Conservation (phyloP, 2,113 vertebrate species). For the Lichenostomus cassidix region DNA sequence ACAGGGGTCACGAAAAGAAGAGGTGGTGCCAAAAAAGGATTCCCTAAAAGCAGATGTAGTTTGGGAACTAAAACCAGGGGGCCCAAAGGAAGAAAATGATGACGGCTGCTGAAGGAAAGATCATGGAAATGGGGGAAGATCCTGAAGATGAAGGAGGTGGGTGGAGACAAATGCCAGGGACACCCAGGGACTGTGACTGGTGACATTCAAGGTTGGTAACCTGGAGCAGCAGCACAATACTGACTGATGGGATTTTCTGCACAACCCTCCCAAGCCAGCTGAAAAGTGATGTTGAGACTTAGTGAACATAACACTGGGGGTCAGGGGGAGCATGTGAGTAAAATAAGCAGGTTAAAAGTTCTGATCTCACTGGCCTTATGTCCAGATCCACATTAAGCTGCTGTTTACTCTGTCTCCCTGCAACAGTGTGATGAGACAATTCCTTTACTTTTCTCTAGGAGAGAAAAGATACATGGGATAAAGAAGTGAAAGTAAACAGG, state of each 20-base stretch:
- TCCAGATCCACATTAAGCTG: not conserved
- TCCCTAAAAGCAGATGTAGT: not conserved
- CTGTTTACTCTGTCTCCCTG: not conserved
- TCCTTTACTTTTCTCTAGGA: not conserved
- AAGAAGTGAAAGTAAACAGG: not conserved
- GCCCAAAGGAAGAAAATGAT: not conserved
- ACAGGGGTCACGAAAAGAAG: not conserved
- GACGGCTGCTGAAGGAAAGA: not conserved
- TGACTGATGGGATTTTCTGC: not conserved
- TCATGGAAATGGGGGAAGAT: not conserved
- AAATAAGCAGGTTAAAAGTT: not conserved
- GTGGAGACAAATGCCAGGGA: not conserved
- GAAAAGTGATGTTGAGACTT: not conserved
- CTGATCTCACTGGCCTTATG: not conserved
- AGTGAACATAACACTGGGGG: not conserved
- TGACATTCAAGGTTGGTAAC: not conserved
- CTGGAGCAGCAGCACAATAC: not conserved
- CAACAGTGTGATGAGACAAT: not conserved
- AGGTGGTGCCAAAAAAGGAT: not conserved
- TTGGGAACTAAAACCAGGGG: not conserved
- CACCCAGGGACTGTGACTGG: accelerated
- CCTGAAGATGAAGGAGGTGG: not conserved
- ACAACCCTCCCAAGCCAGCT: not conserved
- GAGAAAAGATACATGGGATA: not conserved
- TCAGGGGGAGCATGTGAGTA: not conserved